Evolutionary conservation across 2,888 invertebrate genomes (phyloP), one percentile per base, ranked within the genome.

Genomic region (Taenaris catops): DNA sequence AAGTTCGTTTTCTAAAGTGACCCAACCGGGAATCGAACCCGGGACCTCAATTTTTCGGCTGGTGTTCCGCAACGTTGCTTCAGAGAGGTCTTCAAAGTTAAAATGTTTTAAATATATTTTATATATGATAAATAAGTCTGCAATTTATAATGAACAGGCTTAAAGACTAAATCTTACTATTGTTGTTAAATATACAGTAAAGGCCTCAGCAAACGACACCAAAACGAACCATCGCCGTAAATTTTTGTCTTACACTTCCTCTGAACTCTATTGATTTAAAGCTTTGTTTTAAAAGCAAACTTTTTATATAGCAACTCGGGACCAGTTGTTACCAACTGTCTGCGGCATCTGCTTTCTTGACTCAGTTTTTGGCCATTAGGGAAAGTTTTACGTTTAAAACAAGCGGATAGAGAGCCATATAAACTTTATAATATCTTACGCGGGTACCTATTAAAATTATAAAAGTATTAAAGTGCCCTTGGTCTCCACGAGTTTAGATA

Each of bases 291-390:
- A 79, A 80, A 79, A 78, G 76, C 71, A 63, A 74, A 78, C 75
- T 81, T 83, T 83, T 83, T 81, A 73, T 72, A 73, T 68, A 76
- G 66, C 71, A 67, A 71, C 70, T 65, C 59, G 54, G 58, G 41
- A 57, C 73, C 78, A 74, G 74, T 83, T 83, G 83, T 83, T 83
- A 61, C 70, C 70, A 81, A 83, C 80, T 81, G 83, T 78, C 74
- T 67, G 71, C 64, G 71, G 66, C 83, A 84, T 83, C 81, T 83
- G 83, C 76, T 60, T 69, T 67, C 76, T 75, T 73, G 63, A 61
- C 64, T 67, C 63, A 66, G 70, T 78, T 79, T 78, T 78, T 72
- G 73, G 63, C 58, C 59, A 61, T 66, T 72, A 60, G 55, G 49
- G 53, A 53, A 79, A 79, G 76, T 81, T 80, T 71, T 69, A 70